Evolutionary conservation across 2,113 vertebrate genomes (phyloP), one percentile per base, ranked within the genome.

Genomic region (Dicaeum eximium): DNA sequence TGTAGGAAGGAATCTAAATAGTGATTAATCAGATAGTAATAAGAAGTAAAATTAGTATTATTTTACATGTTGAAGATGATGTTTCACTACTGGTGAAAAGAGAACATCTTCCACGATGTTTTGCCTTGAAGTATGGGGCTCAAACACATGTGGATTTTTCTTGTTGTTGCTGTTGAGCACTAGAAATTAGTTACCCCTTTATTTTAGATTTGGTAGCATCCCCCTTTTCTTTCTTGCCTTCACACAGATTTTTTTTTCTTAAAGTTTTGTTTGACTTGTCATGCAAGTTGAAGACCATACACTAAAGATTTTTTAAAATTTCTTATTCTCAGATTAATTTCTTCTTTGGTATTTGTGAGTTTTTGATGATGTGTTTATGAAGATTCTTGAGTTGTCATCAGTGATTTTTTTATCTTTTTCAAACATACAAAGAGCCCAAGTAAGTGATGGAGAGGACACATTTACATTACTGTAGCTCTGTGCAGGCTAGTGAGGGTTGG

Each of bases 321-420:
- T 66, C 11, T n/a, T 62, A 4, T 28, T 81, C 22, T 80, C 17
- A 31, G 25, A 37, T 8, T 51, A 25, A 9, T 80, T 37, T n/a
- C 9, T 28, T 67, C 7, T 87, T 27, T 51, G n/a, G 2, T 31
- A 7, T 71, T 78, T 73, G 4, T 65, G 54, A 54, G 28, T n/a
- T 88, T 80, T 88, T 0, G 0, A 1, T 57, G 3, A 28, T 40
- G 6, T 25, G 6, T 25, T 85, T 38, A 9, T 53, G 27, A 58
- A 70, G 15, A 37, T 28, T 58, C 40, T 79, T 28, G 35, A 87
- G 24, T 33, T 71, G 30, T 20, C 17, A 12, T 23, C 10, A 18
- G 19, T 33, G 21, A 42, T 56, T 18, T 69, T 40, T 47, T 30
- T 72, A 28, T 10, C 9, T 30, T 94, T 79, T 40, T 19, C 35